phyloP scores from a whole-genome alignment of 2,888 invertebrate genomes.

The Sinopyrophorus schimmeli region DNA sequence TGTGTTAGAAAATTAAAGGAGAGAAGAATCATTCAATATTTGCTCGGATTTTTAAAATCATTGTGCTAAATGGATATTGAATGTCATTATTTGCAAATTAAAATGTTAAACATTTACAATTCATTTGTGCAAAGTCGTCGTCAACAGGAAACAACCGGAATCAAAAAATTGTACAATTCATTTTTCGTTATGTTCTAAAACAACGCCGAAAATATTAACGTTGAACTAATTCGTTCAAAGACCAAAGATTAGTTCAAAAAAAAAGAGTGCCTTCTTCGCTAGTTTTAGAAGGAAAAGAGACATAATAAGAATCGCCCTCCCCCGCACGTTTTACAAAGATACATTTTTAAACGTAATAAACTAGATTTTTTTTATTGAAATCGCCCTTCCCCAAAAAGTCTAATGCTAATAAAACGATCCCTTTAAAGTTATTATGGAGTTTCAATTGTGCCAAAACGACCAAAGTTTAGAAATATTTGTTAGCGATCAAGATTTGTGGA shows the following conservation, averaged over 20 bases:
- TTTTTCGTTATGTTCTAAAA: constrained; percentile 85
- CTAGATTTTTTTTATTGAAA: no score
- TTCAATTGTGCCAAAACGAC: constrained; percentile 48
- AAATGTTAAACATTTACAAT: constrained; percentile 74
- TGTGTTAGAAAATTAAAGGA: no score
- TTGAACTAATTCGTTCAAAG: constrained; percentile 36
- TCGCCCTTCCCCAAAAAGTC: neutral
- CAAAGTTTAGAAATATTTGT: constrained; percentile 46
- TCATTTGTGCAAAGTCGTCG: constrained; percentile 79
- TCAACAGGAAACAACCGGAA: constrained; percentile 81
- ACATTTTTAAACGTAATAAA: neutral
- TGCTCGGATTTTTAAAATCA: constrained; percentile 31
- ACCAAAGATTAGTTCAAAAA: constrained; percentile 28
- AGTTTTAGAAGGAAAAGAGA: constrained; percentile 18
- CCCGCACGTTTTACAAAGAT: neutral
- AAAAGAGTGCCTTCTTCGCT: constrained; percentile 19
- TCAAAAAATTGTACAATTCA: constrained; percentile 84
- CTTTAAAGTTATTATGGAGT: constrained; percentile 56
- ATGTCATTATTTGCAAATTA: constrained; percentile 50
- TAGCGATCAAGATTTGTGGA: constrained; percentile 50
- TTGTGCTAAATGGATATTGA: constrained; percentile 56
- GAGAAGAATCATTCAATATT: no score
- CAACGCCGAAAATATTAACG: constrained; percentile 31
- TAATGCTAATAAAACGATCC: neutral
- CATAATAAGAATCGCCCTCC: constrained; percentile 11